Percentiles rank a stretch among this genome's conserved stretches.
These are phyloP conservation scores for Phenganax marumi DNA, from an alignment of 92 coral and sea anemone genomes.

Conservation along the genomic window DNA sequence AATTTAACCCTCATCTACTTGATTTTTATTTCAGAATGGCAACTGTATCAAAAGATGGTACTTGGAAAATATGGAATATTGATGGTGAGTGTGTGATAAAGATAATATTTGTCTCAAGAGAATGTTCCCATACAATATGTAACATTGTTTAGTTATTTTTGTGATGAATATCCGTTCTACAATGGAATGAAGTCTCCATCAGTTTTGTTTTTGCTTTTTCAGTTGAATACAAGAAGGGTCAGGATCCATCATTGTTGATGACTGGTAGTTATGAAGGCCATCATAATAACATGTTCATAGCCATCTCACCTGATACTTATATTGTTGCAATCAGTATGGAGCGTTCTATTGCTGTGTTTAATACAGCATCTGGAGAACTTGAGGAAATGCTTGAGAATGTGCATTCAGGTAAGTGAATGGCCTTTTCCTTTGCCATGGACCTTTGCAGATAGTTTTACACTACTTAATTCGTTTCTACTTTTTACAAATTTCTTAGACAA, in stretches of 20 bases:
- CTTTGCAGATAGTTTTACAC: not conserved
- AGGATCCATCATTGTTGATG: constrained; percentile 82
- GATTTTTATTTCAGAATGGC: constrained; percentile 66
- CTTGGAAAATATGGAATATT: constrained; percentile 99
- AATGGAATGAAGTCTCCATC: not conserved
- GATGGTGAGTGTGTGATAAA: constrained; percentile 65
- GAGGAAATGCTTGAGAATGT: constrained; percentile 85
- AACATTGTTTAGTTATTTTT: not conserved
- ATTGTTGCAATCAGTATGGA: constrained; percentile 94
- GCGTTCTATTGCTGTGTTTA: constrained; percentile 79
- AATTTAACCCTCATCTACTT: not conserved
- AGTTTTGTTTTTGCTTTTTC: not conserved
- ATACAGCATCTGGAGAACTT: constrained; percentile 77
- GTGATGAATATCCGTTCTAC: not conserved
- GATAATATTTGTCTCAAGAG: not conserved
- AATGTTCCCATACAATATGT: no score
- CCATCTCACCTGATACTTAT: constrained; percentile 94
- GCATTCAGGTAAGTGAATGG: constrained; percentile 72
- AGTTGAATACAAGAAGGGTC: constrained; percentile 91
- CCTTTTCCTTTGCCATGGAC: not conserved
- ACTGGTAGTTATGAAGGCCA: constrained; percentile 87
- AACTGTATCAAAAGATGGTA: constrained; percentile 96
- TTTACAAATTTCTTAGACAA: constrained; percentile 55
- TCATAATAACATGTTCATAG: constrained; percentile 86
- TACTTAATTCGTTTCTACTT: not conserved